Evolutionary conservation across 1,140 invertebrate species (phyloP), one percentile per base, ranked within the genome.

Genomic region (Trichonephila inaurata): DNA sequence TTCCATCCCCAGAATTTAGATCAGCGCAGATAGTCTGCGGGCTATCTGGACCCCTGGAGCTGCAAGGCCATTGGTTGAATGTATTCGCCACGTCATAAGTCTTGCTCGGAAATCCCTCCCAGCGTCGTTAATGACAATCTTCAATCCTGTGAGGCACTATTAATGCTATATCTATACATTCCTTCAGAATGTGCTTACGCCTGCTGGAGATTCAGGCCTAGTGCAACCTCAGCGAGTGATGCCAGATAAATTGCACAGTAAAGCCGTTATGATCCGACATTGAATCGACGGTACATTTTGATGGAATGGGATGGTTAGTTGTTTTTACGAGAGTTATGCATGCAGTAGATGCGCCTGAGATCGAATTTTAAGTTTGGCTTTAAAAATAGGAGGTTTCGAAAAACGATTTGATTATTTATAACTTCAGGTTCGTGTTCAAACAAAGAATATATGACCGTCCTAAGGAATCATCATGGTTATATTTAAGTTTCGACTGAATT

Each of bases 111-210:
- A 89, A 89, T 69, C 87, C 64, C 33, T 69, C 33, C 28, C 64
- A 44, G 87, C 44, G 40, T 69, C 87, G 40, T 87, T 87, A 87
- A 87, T 87, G 61, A 60, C 61, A 64, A 62, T 64, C 58, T 64
- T 64, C 61, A 51, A 62, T 64, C 24, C 24, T 51, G 58, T 21
- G 58, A 87, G 58, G 24, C 85, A 87, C 24, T 87, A 87, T 87
- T 87, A 87, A 87, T 87, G 85, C 51, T 58, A 85, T 85, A 85
- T 85, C 60, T 88, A 88, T 88, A 66, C 60, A 88, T 88, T 62
- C 60, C 86, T 62, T 40, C 19, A 66, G 33, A 88, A 88, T 88
- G 86, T 64, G 61, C 61, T 28, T 64, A 19, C 60, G 62, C 60
- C 33, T 7, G 61, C 86, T n/a, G 28, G 61, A 88, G 51, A 88